Evolutionary conservation across 53 echinoderm and acorn worm species (phyloP).

Genomic region (Antedon mediterranea): DNA sequence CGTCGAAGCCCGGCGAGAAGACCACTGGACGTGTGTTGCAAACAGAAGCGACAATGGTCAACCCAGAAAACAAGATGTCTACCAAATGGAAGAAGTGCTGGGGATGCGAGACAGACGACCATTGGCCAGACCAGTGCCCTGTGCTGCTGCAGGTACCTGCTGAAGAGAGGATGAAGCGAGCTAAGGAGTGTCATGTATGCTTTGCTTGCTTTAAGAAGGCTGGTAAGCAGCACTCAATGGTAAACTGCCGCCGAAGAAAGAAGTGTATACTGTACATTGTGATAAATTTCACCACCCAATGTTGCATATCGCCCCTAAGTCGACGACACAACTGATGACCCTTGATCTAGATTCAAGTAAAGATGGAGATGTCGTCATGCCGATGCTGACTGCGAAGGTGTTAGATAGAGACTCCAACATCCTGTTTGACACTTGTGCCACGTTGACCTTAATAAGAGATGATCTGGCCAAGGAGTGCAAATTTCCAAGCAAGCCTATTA

Average conservation of each 20-base stretch:
- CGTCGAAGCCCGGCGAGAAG: neutral
- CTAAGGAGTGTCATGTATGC: neutral
- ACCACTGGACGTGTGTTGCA: too few relatives aligned
- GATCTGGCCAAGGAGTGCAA: neutral
- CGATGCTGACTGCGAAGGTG: conserved; percentile 2
- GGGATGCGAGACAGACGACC: too few relatives aligned
- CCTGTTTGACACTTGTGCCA: conserved; percentile 6
- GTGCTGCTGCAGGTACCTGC: too few relatives aligned
- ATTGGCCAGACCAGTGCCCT: too few relatives aligned
- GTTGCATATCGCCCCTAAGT: conserved; percentile 2
- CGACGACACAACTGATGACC: conserved; percentile 1
- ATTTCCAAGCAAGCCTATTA: conserved; percentile 9
- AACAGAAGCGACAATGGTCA: too few relatives aligned
- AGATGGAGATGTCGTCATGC: conserved; percentile 3
- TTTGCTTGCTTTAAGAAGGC: conserved; percentile 2
- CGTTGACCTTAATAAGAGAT: conserved; percentile 4
- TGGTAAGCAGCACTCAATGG: neutral
- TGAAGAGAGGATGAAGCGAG: neutral
- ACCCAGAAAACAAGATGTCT: too few relatives aligned
- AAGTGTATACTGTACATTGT: neutral
- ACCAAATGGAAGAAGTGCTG: too few relatives aligned
- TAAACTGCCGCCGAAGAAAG: neutral
- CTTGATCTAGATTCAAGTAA: neutral
- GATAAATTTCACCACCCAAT: conserved; percentile 9
- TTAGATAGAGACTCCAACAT: neutral